Percentiles rank a stretch among this genome's conserved stretches.
Conservation (phyloP, 2,888 invertebrate genomes). For the Ypsolopha scabrella region DNA sequence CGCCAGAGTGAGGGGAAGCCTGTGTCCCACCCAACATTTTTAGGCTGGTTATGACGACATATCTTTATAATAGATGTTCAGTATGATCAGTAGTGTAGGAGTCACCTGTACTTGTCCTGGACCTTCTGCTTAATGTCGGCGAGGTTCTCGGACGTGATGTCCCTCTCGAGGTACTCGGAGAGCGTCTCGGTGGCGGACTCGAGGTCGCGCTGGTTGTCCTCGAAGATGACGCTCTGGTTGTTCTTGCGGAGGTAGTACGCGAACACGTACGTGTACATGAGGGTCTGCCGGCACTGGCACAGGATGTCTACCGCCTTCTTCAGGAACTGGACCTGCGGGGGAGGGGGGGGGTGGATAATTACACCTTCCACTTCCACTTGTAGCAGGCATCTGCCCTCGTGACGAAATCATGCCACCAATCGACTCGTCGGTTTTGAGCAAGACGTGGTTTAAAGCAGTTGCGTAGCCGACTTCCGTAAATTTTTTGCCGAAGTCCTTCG, state of each 20-base stretch:
- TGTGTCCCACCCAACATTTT: no score
- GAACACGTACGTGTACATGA: constrained; percentile 99
- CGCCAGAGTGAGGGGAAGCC: no score
- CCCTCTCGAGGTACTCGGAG: constrained; percentile 97
- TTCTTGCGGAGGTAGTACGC: constrained; percentile 98
- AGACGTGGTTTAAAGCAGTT: no score
- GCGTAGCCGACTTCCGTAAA: no score
- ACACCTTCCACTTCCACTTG: no score
- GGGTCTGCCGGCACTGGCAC: constrained; percentile 96
- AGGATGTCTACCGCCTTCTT: constrained; percentile 97
- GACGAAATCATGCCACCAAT: no score
- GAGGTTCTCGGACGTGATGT: constrained; percentile 97
- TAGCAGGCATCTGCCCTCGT: no score
- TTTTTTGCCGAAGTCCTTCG: no score
- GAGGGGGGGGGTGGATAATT: not conserved
- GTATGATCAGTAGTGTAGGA: no score
- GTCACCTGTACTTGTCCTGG: constrained; percentile 95
- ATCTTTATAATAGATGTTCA: no score
- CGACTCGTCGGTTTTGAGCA: no score
- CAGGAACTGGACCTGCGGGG: constrained; percentile 90
- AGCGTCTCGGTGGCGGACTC: constrained; percentile 98
- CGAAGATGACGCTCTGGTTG: constrained; percentile 99
- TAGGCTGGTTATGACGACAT: no score
- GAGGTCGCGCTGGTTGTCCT: constrained; percentile 98
- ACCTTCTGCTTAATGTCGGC: constrained; percentile 99